Percentiles rank a stretch among this genome's conserved stretches.
Conservation (phyloP, 2,113 vertebrate genomes). For the Geococcyx californianus region DNA sequence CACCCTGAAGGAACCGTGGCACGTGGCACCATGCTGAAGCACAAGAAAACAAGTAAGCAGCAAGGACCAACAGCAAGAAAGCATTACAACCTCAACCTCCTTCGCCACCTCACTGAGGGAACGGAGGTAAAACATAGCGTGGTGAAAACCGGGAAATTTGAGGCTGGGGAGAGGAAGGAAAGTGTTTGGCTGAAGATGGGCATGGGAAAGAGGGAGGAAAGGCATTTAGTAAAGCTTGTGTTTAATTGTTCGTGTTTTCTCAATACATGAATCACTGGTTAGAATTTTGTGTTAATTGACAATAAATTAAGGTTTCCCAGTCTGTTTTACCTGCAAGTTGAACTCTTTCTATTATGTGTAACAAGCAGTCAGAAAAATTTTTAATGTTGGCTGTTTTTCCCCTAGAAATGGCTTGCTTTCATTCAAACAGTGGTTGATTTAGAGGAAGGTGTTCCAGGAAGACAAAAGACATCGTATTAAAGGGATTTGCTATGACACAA, state of each 20-base stretch:
- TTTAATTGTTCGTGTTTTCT: background rate
- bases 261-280: background rate
- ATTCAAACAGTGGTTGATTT: background rate
- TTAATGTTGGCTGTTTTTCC: background rate
- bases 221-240: background rate
- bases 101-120: background rate
- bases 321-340: background rate
- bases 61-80: background rate
- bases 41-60: background rate
- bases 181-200: background rate
- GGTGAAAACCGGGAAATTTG: background rate
- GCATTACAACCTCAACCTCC: background rate
- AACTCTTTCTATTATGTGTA: background rate
- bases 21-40: rapidly evolving
- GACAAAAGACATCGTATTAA: background rate
- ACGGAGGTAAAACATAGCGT: rapidly evolving
- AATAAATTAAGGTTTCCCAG: background rate
- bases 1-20: background rate
- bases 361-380: background rate
- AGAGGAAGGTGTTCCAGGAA: background rate
- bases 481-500: background rate
- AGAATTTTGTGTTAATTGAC: background rate
- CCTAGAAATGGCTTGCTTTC: background rate
- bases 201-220: background rate
- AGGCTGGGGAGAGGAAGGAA: background rate